phyloP scores from a whole-genome alignment of 1,140 invertebrate genomes.

The Aphelenchoides avenae region DNA sequence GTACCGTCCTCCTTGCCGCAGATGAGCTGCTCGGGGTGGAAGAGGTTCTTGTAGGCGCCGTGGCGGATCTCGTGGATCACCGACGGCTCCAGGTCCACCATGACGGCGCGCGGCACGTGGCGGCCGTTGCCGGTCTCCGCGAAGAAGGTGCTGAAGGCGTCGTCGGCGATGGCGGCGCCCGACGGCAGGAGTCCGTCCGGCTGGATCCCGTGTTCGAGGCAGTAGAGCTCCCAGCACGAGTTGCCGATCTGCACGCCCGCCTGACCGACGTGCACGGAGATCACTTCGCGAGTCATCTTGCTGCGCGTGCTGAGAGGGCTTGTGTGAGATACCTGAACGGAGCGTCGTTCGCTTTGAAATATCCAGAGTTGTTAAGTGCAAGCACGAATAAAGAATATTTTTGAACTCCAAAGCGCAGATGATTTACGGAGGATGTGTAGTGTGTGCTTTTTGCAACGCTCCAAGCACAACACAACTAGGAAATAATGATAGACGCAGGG shows the following conservation, averaged over 20 bases:
- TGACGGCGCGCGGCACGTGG: constrained; percentile 76
- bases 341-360: too few species aligned
- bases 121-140: constrained; percentile 81
- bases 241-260: constrained; percentile 66
- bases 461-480: too few species aligned
- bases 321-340: too few species aligned
- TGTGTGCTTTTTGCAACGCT: too few species aligned
- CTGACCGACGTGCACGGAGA: constrained; percentile 64
- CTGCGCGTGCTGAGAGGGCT: too few species aligned
- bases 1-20: constrained; percentile 65
- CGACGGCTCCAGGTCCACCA: constrained; percentile 80
- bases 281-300: constrained; percentile 65
- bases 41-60: constrained; percentile 46
- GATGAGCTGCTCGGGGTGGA: constrained; percentile 61
- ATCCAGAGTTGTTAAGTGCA: too few species aligned
- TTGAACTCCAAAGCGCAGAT: too few species aligned
- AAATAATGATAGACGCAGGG: too few species aligned
- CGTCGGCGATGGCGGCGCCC: constrained; percentile 52
- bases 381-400: too few species aligned
- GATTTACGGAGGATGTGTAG: too few species aligned
- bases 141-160: constrained; percentile 84
- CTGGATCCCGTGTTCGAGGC: constrained; percentile 63
- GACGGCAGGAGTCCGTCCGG: constrained; percentile 61
- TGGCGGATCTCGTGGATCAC: constrained; percentile 66
- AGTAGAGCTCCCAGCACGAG: constrained; percentile 68